A percentile compares a stretch with the other conserved stretches of the same genome.
These are phyloP conservation scores for Chaunax sp. DNA, from an alignment of 2,797 vertebrate genomes.

Conservation along the genomic window DNA sequence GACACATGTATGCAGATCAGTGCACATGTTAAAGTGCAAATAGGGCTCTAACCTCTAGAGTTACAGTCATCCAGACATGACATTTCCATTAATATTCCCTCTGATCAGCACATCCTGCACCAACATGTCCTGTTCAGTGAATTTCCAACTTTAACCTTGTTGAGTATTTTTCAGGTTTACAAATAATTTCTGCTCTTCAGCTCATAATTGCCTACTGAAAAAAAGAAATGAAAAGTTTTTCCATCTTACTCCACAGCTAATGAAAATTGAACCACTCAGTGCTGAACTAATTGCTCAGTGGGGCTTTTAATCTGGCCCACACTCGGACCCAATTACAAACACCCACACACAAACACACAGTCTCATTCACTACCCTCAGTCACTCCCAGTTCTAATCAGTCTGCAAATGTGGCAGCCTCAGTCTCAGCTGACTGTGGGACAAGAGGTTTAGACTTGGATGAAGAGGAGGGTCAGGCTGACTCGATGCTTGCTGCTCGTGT, in stretches of 20 bases:
- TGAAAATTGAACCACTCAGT: conserved; percentile 47
- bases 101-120: conserved; percentile 12
- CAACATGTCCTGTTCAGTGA: conserved; percentile 7
- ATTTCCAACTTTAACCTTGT: conserved; percentile 4
- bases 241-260: conserved; percentile 46
- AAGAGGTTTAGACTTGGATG: conserved; percentile 57
- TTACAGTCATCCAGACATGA: not conserved
- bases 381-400: conserved; percentile 50
- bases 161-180: not conserved
- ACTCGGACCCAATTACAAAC: conserved; percentile 44
- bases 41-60: not conserved
- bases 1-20: no score
- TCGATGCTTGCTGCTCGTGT: conserved; percentile 21
- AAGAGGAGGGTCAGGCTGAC: conserved; percentile 30
- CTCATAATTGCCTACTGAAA: not conserved
- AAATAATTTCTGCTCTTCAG: no score
- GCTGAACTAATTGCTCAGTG: conserved; percentile 56
- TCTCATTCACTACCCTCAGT: conserved; percentile 19
- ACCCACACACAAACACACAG: not conserved
- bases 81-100: conserved; percentile 4
- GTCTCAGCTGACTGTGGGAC: conserved; percentile 43
- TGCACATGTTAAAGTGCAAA: conserved; percentile 3
- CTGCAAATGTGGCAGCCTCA: conserved; percentile 50
- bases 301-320: conserved; percentile 54
- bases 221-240: not conserved